Evolutionary conservation across 2,113 vertebrate genomes (phyloP).

Genomic region (Engystomops pustulosus): DNA sequence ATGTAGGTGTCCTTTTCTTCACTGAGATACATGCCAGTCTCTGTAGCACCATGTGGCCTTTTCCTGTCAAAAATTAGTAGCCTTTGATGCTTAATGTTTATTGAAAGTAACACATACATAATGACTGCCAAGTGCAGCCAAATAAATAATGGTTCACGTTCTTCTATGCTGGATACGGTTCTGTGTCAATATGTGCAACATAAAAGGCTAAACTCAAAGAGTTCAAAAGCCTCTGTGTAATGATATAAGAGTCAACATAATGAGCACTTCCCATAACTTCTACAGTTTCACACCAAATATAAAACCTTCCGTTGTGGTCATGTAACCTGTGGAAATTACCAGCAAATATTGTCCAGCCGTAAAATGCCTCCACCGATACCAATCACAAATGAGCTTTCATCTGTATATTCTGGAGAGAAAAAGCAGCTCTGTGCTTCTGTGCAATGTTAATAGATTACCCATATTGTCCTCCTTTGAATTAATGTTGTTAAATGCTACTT

Average conservation of each 20-base stretch:
- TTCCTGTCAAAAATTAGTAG: constrained; percentile 17
- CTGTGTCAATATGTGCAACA: constrained; percentile 18
- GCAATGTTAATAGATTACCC: not conserved
- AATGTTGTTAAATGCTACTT: not conserved
- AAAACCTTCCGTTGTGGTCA: not conserved
- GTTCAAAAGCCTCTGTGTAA: constrained; percentile 15
- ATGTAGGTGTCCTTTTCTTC: not conserved
- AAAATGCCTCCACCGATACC: not conserved
- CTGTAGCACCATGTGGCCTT: constrained; percentile 34
- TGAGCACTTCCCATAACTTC: not conserved
- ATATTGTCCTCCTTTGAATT: not conserved
- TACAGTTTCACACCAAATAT: not conserved
- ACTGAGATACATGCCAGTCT: not conserved
- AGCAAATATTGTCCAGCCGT: not conserved
- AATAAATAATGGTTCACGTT: constrained; percentile 30
- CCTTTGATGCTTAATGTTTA: constrained; percentile 31
- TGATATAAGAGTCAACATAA: not conserved
- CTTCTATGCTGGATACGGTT: constrained; percentile 14
- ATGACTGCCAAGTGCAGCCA: constrained; percentile 7
- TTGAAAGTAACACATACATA: constrained; percentile 17
- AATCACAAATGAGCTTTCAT: not conserved
- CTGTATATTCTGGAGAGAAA: not conserved
- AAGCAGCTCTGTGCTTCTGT: not conserved
- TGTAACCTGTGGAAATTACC: not conserved
- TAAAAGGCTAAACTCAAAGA: constrained; percentile 23